Evolutionary conservation across 1,140 invertebrate genomes (phyloP).

Genomic region (Lepidurus packardi): DNA sequence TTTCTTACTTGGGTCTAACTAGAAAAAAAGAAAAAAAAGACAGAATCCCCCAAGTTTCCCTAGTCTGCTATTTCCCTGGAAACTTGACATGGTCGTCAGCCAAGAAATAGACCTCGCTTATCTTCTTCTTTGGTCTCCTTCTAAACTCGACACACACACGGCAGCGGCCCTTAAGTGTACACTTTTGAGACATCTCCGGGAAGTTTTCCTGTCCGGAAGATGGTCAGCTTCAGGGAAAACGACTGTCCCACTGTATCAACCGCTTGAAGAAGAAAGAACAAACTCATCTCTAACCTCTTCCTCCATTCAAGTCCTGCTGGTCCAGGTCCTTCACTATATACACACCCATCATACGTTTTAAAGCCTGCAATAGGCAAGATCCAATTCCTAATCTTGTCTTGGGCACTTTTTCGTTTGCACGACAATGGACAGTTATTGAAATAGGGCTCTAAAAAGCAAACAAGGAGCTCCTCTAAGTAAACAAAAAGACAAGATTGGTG

Average conservation of each 20-base stretch:
- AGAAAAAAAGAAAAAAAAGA: background rate
- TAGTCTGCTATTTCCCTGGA: background rate
- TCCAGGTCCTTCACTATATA: background rate
- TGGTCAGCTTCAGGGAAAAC: background rate
- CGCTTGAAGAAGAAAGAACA: background rate
- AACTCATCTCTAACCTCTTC: background rate
- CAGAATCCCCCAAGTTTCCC: background rate
- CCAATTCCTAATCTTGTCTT: background rate
- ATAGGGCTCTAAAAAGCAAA: too few species aligned
- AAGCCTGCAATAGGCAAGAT: background rate
- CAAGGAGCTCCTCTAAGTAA: background rate
- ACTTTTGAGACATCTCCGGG: background rate
- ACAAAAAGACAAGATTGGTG: background rate
- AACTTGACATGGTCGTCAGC: background rate
- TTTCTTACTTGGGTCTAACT: background rate
- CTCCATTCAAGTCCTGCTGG: background rate
- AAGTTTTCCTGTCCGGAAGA: background rate
- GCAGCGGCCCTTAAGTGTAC: background rate
- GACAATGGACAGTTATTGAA: too few species aligned
- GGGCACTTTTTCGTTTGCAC: background rate
- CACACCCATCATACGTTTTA: background rate
- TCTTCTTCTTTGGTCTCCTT: background rate
- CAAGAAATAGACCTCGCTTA: background rate
- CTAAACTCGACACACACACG: background rate
- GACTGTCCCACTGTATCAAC: background rate